Base-by-base conservation (phyloP, 1,140 invertebrate species). In the Drosophila saltans region DNA sequence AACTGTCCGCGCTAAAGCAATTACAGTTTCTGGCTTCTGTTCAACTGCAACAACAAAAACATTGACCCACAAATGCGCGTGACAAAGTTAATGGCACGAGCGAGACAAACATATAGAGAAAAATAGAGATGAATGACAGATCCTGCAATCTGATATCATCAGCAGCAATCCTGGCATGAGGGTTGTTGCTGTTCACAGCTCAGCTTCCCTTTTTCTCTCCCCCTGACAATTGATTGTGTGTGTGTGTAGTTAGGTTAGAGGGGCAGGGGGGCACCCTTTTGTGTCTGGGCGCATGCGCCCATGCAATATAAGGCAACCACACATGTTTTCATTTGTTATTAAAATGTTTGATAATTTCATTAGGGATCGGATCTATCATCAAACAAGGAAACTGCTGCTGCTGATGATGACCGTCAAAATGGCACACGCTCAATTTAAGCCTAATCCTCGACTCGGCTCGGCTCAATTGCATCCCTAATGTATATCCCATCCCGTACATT, bases 301-400 rank as follows among this genome's bases (percentile, higher is more conserved):
- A 68, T 90, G 85, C 84, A 89, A 89, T 86, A 70, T 89, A 56
- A 68, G 86, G 81, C 86, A 79, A 90, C 86, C 89, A 80, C 90
- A 91, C 81, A 90, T 91, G 90, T 91, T 91, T 91, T 91, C 83
- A 90, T 91, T 91, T 91, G 90, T 91, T 91, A 91, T 91, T 91
- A 91, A 91, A 91, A 91, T 85, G 86, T 91, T 91, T 91, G 84
- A 88, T 90, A 90, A 91, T 91, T 90, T 81, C 90, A 86, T 91
- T 91, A 82, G 80, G 70, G 80, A 90, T 83, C 82, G 70, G 80
- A 90, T 83, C 82, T 80, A 83, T 81, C 80, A 86, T 79, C 81
- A 81, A 70, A 73, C 59, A 74, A 74, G 48, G 43, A 28, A 61
- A 43, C n/a, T 36, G 28, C 41, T 30, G 39, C 40, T 55, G 71